Percentiles rank a stretch among this genome's conserved stretches.
Conservation (phyloP, 2,888 invertebrate genomes). For the Lithophane leautieri region DNA sequence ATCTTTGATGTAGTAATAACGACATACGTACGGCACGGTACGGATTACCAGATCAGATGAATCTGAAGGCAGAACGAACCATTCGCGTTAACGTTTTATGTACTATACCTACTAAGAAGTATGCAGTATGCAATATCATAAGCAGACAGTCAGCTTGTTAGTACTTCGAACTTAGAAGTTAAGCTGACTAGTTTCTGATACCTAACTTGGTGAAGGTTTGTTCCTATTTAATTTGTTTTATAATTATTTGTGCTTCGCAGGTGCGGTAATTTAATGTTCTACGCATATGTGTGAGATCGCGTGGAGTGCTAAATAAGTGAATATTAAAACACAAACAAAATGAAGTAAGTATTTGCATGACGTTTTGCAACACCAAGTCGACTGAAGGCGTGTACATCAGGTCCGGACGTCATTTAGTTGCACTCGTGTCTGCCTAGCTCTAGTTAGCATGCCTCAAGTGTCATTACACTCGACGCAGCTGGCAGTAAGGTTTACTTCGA, state of each 20-base stretch:
- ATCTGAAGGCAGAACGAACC: neutral
- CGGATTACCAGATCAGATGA: neutral
- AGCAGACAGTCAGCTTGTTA: too few relatives aligned
- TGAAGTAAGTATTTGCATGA: too few relatives aligned
- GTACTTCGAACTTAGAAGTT: too few relatives aligned
- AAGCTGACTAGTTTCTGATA: too few relatives aligned
- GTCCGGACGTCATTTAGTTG: neutral
- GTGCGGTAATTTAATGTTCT: slow-evolving; percentile 4
- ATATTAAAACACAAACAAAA: neutral
- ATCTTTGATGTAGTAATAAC: neutral
- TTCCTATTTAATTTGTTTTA: neutral
- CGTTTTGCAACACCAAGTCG: slow-evolving; percentile 7
- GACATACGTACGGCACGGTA: too few relatives aligned
- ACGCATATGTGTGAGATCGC: slow-evolving; percentile 1
- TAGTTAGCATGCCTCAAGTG: neutral
- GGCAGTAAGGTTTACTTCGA: neutral
- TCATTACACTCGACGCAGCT: neutral
- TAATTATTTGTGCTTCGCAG: neutral
- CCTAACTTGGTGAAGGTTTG: neutral
- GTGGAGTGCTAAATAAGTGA: neutral
- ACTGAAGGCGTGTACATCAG: neutral
- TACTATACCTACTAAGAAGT: too few relatives aligned
- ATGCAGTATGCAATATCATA: too few relatives aligned
- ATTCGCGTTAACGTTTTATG: neutral
- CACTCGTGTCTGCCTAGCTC: slow-evolving; percentile 8